These are phyloP conservation scores for Gracilinanus agilis DNA, from an alignment of 2,113 vertebrate species.

Conservation along the genomic window DNA sequence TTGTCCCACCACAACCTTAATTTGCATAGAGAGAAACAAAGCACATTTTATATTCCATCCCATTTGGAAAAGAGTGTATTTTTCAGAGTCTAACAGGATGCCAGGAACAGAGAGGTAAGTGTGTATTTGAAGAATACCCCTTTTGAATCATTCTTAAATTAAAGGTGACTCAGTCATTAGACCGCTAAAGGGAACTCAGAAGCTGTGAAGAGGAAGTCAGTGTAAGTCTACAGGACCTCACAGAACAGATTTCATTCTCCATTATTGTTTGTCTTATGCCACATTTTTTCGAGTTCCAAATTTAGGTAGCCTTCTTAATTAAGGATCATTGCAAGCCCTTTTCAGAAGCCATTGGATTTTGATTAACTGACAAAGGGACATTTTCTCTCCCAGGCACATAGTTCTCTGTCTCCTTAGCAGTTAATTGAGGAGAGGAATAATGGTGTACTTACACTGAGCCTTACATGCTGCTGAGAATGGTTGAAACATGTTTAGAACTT, in stretches of 20 bases:
- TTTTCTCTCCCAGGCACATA: slow-evolving; percentile 84
- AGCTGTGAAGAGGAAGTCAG: slow-evolving; percentile 14
- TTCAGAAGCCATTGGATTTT: slow-evolving; percentile 88
- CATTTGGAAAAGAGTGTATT: slow-evolving; percentile 21
- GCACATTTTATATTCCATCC: neutral
- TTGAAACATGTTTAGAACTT: slow-evolving; percentile 81
- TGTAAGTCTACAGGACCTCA: slow-evolving; percentile 26
- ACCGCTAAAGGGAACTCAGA: slow-evolving; percentile 47
- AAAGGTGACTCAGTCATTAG: slow-evolving; percentile 60
- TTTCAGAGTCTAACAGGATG: neutral
- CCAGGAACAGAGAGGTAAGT: slow-evolving; percentile 14
- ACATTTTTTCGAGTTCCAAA: slow-evolving; percentile 87
- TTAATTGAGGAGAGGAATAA: slow-evolving; percentile 94
- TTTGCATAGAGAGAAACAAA: slow-evolving; percentile 30
- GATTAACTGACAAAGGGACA: slow-evolving; percentile 87
- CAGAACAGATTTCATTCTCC: slow-evolving; percentile 48
- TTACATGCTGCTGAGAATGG: slow-evolving; percentile 73
- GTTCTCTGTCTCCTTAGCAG: slow-evolving; percentile 89
- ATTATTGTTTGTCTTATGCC: slow-evolving; percentile 78
- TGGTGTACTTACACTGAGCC: slow-evolving; percentile 68
- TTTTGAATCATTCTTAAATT: slow-evolving; percentile 1
- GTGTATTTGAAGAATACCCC: slow-evolving; percentile 29
- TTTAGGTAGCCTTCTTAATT: slow-evolving; percentile 89
- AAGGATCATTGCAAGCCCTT: slow-evolving; percentile 87
- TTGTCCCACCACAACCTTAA: slow-evolving; percentile 24